Evolutionary conservation across 2,113 vertebrate species (phyloP).

Genomic region (Rhinoptilus africanus): DNA sequence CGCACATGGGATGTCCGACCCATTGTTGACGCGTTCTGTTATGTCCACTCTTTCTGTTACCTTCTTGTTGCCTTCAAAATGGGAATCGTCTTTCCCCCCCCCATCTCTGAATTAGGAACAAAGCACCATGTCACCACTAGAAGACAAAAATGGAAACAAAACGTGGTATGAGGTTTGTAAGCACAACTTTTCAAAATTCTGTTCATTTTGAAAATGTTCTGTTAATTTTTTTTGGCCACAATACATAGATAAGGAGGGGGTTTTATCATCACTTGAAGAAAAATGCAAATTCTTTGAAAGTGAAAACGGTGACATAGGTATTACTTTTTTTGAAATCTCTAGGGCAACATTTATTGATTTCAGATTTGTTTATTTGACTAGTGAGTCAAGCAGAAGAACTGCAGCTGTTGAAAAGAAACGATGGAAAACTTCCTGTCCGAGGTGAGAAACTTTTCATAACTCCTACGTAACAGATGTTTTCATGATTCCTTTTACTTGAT

Average conservation of each 20-base stretch:
- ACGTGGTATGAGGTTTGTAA: neutral
- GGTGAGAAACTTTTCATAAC: conserved; percentile 48
- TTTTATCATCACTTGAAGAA: neutral
- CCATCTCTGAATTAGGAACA: neutral
- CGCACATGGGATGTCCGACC: neutral
- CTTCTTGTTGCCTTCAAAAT: neutral
- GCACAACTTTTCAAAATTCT: neutral
- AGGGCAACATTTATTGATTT: neutral
- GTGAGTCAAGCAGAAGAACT: conserved; percentile 68
- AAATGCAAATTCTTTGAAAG: neutral
- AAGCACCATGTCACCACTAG: neutral
- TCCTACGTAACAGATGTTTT: neutral
- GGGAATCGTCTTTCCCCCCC: neutral
- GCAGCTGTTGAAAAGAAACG: conserved; percentile 52
- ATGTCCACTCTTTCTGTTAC: neutral
- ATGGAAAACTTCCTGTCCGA: neutral
- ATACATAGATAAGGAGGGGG: rapidly evolving
- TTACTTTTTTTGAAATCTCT: conserved; percentile 4
- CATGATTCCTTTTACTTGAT: neutral
- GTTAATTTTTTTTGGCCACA: neutral
- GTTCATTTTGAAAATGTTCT: neutral
- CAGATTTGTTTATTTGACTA: conserved; percentile 53
- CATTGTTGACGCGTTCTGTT: neutral
- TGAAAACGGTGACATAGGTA: neutral
- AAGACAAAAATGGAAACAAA: neutral